Evolutionary conservation across 2,888 invertebrate genomes (phyloP), one percentile per base, ranked within the genome.

Genomic region (Aphelenchoides bicaudatus): DNA sequence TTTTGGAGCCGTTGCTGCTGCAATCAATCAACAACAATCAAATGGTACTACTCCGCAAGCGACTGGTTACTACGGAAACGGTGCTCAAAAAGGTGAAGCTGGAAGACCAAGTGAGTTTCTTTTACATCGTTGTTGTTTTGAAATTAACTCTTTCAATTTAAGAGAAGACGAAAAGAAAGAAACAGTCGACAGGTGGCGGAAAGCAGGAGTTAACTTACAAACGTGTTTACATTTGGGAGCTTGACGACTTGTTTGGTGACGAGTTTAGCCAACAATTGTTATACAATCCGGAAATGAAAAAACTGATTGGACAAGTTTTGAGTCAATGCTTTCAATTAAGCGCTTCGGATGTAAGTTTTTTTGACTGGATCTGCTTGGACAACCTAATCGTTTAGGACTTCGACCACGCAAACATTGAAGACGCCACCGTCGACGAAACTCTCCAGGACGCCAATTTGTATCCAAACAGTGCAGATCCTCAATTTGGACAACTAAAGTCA

Each of bases 341-440:
- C 8, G 19, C 34, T 8, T 23, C 31, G 19, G 52, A 51, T 25
- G 52, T 37, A n/a, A 43, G 23, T 8, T 21, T 8, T 21, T 19
- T n/a, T 6, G 43, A 25, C 10, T n/a, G n/a, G 23, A 8, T 10
- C 16, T 8, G 8, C 16, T 43, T 25, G 43, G 10, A 10, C n/a
- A 10, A 43, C 6, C 8, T 21, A 10, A 8, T 43, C 16, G 16
- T 43, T 19, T 37, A 51, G 4, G 52, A 51, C 16, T 51, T 34
- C 52, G 52, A 51, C 4, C 38, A 51, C 3, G 39, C 37, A 8
- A 51, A 51, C 52, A 51, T 51, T 30, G 52, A 51, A 3, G 52
- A 51, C 52, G 52, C 37, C n/a, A 31, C 21, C 2, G 3, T 51
- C 21, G 52, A 51, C 13, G 52, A 51, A 16, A 29, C 37, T 2